A percentile compares a stretch with the other conserved stretches of the same genome.
Conservation (phyloP, 2,888 invertebrate genomes). For the Monopis laevigella region DNA sequence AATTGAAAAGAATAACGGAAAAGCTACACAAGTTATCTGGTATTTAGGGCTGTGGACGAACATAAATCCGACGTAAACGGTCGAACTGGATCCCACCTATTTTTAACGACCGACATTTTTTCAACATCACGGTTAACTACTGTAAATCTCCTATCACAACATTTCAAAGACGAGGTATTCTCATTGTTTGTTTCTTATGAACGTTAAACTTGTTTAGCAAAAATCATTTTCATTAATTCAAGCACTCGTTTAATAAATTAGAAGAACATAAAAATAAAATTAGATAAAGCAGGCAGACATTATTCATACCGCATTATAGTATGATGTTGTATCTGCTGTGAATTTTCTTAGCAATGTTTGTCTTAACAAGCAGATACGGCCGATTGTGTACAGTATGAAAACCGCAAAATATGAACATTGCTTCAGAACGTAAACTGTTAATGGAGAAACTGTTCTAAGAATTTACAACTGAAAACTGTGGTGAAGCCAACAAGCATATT, state of each 20-base stretch:
- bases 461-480: too few species aligned
- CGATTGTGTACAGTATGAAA: conserved; percentile 3
- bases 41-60: background rate
- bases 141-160: too few species aligned
- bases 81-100: conserved; percentile 34
- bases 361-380: too few species aligned
- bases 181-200: too few species aligned
- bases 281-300: background rate
- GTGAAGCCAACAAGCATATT: too few species aligned
- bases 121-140: background rate
- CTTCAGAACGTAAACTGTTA: conserved; percentile 20
- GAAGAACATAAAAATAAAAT: background rate
- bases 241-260: too few species aligned
- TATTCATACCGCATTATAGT: conserved; percentile 8
- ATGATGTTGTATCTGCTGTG: background rate
- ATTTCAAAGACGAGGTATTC: too few species aligned
- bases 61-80: conserved; percentile 27
- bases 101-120: conserved; percentile 33
- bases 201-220: too few species aligned
- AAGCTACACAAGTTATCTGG: conserved; percentile 16
- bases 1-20: conserved; percentile 32
- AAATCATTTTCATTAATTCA: too few species aligned
- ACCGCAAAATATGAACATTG: conserved; percentile 20
- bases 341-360: background rate
- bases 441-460: too few species aligned